phyloP scores from a whole-genome alignment of 2,888 invertebrate genomes.

The Trissolcus brochymenae region DNA sequence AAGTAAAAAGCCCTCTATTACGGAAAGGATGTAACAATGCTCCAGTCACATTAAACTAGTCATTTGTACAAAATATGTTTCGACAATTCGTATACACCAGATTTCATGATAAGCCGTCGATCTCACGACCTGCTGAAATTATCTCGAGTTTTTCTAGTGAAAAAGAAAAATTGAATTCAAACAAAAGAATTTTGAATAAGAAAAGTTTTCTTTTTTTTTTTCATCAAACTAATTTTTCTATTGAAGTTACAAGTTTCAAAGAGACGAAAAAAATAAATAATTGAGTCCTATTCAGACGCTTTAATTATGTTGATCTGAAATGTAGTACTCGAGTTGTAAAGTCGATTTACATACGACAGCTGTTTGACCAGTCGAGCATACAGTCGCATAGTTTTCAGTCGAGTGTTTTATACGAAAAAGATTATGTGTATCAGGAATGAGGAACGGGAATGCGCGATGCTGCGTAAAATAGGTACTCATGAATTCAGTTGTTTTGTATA shows the following conservation, averaged over 20 bases:
- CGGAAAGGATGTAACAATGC: conserved; percentile 57
- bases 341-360: conserved; percentile 53
- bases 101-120: conserved; percentile 19
- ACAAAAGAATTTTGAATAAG: neutral
- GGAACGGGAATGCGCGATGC: conserved; percentile 49
- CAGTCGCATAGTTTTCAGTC: conserved; percentile 39
- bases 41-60: conserved; percentile 38
- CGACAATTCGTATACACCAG: conserved; percentile 18
- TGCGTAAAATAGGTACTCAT: conserved; percentile 43
- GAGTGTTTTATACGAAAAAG: conserved; percentile 29
- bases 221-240: neutral
- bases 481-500: conserved; percentile 39
- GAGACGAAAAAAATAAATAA: neutral
- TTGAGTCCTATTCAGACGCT: conserved; percentile 2
- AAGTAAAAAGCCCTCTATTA: conserved; percentile 71
- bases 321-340: conserved; percentile 34
- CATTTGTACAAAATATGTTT: conserved; percentile 38
- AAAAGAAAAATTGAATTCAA: too few relatives aligned
- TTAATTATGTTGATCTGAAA: conserved; percentile 6
- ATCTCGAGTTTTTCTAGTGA: neutral
- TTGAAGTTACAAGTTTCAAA: neutral
- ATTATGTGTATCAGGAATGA: conserved; percentile 54
- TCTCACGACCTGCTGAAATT: conserved; percentile 18
- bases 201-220: neutral
- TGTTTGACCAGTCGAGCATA: conserved; percentile 42